Conservation (phyloP, 2,113 vertebrate genomes). For the Onychostruthus taczanowskii region DNA sequence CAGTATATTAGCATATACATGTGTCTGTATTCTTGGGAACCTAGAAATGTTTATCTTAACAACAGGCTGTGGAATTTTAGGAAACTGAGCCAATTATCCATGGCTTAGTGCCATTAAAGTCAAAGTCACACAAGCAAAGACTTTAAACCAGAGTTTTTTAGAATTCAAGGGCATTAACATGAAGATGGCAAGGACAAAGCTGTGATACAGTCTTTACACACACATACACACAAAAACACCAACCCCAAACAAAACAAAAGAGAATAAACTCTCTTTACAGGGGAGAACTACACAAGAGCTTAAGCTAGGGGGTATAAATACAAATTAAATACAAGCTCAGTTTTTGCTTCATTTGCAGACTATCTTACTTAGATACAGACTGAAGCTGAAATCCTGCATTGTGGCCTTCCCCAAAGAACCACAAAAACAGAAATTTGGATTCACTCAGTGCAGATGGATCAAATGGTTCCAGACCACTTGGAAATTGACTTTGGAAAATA, state of each 20-base stretch:
- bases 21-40: conserved; percentile 36
- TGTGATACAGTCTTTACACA: neutral
- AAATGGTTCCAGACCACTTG: neutral
- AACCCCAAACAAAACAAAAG: neutral
- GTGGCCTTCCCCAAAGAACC: neutral
- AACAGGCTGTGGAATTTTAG: conserved; percentile 48
- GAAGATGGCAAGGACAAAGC: neutral
- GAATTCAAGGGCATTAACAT: neutral
- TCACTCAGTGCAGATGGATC: neutral
- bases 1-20: conserved; percentile 9
- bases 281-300: neutral
- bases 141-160: neutral
- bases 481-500: neutral
- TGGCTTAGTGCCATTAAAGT: conserved; percentile 58
- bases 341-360: neutral
- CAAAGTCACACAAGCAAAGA: neutral
- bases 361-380: neutral
- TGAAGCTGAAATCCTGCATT: neutral
- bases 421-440: neutral
- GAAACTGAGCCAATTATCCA: conserved; percentile 20
- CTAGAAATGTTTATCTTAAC: conserved; percentile 60
- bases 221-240: neutral
- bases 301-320: neutral
- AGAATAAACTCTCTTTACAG: neutral
- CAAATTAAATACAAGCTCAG: neutral